Evolutionary conservation across 2,113 vertebrate genomes (phyloP), one percentile per base, ranked within the genome.

Genomic region (Sminthopsis crassicaudata): DNA sequence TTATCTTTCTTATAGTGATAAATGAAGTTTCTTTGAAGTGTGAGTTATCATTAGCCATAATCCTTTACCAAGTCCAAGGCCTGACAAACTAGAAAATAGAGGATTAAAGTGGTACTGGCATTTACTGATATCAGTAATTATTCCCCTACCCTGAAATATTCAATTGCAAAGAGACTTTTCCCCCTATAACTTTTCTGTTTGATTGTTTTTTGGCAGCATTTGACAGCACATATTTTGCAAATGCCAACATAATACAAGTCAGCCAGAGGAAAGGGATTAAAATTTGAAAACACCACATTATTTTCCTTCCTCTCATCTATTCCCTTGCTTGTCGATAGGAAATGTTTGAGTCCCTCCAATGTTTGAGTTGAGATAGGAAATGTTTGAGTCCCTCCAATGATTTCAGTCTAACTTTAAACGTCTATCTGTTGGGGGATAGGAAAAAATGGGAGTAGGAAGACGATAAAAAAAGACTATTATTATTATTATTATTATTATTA

Each of bases 191-290:
- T 92, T 90, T 10, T 94, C 97, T 27, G 46, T 57, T 88, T 24
- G 52, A 92, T 92, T 92, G 42, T 97, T 89, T 96, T 67, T 90
- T 91, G 94, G 51, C 52, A 60, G 92, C 7, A 0, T 2, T 94
- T 19, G 0, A 12, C 51, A 89, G 3, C 92, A 50, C 46, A 84
- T 9, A 92, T 27, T 89, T 92, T 93, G 53, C 22, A 55, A 16
- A 46, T 90, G 12, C 55, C 1, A 92, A 8, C 26, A 2, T 89
- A n/a, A 55, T 52, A 6, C 46, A 51, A 53, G 42, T n/a, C 50
- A 51, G 14, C 12, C 57, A 53, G 51, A 67, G 57, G 95, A 51
- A 95, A 22, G 14, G 10, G 14, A 90, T 46, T 52, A 2, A 0
- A 67, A 8, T 54, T 92, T 92, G 53, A 93, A 67, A 94, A 0